Evolutionary conservation across 2,797 vertebrate species (phyloP), one percentile per base, ranked within the genome.

Genomic region (Sebastes oblongus): DNA sequence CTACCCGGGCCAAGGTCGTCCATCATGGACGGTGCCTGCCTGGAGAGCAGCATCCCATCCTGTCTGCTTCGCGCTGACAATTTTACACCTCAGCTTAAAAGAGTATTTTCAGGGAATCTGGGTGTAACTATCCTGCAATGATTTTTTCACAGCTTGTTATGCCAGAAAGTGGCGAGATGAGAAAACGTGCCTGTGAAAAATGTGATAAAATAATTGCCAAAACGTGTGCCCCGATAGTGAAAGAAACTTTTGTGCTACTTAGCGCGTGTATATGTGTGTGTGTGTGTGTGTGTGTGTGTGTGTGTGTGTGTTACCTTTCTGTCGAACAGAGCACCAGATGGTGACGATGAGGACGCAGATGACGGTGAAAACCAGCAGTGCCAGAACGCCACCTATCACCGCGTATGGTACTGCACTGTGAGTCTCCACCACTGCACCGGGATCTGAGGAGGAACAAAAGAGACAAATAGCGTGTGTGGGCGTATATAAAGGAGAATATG

Each of bases 321-420:
- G 97, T 81, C 97, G 95, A 65, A 98, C 96, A 0, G 97, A 97
- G 94, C 97, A 97, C 97, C 97, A 98, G 87, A 98, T 96, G 95
- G 97, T 97, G 92, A 97, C 93, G 65, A 97, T 97, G 81, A 98
- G 96, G 78, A 97, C 96, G 10, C 97, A 98, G 89, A 98, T 97
- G 88, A 98, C 94, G 3, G 97, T 96, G 93, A 98, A 98, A 89
- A 98, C 97, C 88, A 98, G 95, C 24, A 98, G 93, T 1, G 97
- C 97, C 89, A 98, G 93, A 46, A 98, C 95, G 77, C 97, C 97
- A 8, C 97, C 97, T 81, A 98, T 97, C 46, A 97, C 96, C 24
- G 97, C 96, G 7, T 97, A 97, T 1, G 97, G 97, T 80, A 97
- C 96, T 3, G 97, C 96, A 8, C 96, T 98, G 94, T 97, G 96